Conservation (phyloP, 2,797 vertebrate genomes). For the Brotula barbata region DNA sequence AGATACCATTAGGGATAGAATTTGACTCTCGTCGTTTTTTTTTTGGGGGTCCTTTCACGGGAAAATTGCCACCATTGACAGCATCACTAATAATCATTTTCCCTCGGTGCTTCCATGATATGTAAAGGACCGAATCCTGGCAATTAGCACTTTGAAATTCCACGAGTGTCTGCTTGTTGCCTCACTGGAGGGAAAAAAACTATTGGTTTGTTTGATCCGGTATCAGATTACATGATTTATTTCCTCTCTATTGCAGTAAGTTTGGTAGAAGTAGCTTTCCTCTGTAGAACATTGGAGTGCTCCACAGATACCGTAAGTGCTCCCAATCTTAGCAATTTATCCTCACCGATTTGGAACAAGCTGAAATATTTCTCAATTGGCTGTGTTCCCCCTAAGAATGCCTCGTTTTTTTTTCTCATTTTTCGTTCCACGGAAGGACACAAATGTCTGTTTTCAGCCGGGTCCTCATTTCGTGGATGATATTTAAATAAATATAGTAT, state of each 20-base stretch:
- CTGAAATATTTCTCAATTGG: not conserved
- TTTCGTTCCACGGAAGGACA: too few species aligned
- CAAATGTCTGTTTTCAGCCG: too few species aligned
- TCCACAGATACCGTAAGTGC: slow-evolving; percentile 38
- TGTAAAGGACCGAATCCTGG: slow-evolving; percentile 5
- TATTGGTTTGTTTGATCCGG: slow-evolving; percentile 20
- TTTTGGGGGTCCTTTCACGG: not conserved
- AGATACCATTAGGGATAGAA: not conserved
- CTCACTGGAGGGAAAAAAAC: slow-evolving; percentile 10
- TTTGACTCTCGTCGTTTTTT: not conserved
- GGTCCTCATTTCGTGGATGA: too few species aligned
- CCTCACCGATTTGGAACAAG: slow-evolving; percentile 28
- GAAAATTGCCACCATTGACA: not conserved
- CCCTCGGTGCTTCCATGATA: slow-evolving; percentile 5
- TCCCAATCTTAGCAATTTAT: slow-evolving; percentile 29
- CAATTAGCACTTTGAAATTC: slow-evolving; percentile 22
- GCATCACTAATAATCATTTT: not conserved
- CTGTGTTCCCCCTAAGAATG: too few species aligned
- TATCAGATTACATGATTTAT: slow-evolving; percentile 27
- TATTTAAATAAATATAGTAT: too few species aligned
- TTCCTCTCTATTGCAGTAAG: slow-evolving; percentile 6
- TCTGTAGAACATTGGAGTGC: slow-evolving; percentile 26
- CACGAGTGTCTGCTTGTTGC: slow-evolving; percentile 25
- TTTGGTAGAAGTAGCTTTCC: not conserved
- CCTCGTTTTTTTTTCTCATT: too few species aligned